Percentiles rank a stretch among this genome's conserved stretches.
Conservation (phyloP, 2,113 vertebrate species). For the Vanacampus margaritifer region DNA sequence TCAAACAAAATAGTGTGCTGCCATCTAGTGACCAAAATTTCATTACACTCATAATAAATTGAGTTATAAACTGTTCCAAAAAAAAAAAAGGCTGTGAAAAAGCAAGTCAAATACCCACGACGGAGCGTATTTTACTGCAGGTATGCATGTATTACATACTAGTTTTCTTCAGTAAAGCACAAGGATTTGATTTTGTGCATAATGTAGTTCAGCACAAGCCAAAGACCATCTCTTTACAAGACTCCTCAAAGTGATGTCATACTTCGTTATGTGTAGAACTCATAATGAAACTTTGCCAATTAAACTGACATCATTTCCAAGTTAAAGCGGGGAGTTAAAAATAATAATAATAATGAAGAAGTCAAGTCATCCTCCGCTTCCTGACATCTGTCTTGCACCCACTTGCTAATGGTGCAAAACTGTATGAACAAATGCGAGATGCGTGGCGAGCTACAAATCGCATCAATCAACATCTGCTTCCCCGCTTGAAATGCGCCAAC, state of each 20-base stretch:
- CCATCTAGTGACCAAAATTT: not conserved
- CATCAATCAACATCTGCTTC: constrained; percentile 59
- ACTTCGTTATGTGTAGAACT: constrained; percentile 13
- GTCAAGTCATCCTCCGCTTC: constrained; percentile 36
- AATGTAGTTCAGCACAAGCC: too few species aligned
- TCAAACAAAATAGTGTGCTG: too few species aligned
- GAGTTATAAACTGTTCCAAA: too few species aligned
- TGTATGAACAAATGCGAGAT: constrained; percentile 28
- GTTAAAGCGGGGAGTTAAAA: constrained; percentile 14
- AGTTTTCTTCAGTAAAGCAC: too few species aligned
- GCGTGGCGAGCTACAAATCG: constrained; percentile 39
- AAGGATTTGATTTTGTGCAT: too few species aligned
- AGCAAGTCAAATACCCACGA: too few species aligned
- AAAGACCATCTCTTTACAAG: not conserved
- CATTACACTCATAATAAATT: not conserved
- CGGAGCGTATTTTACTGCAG: too few species aligned
- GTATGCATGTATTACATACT: too few species aligned
- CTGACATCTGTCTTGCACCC: constrained; percentile 41
- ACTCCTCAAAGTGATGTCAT: not conserved
- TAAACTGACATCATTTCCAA: constrained; percentile 17
- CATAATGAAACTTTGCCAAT: constrained; percentile 18
- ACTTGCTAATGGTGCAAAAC: constrained; percentile 33
- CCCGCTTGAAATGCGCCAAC: constrained; percentile 47
- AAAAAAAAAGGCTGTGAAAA: too few species aligned
- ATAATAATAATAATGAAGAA: constrained; percentile 32